These are phyloP conservation scores for Spea bombifrons DNA, from an alignment of 2,113 vertebrate species.

Conservation along the genomic window DNA sequence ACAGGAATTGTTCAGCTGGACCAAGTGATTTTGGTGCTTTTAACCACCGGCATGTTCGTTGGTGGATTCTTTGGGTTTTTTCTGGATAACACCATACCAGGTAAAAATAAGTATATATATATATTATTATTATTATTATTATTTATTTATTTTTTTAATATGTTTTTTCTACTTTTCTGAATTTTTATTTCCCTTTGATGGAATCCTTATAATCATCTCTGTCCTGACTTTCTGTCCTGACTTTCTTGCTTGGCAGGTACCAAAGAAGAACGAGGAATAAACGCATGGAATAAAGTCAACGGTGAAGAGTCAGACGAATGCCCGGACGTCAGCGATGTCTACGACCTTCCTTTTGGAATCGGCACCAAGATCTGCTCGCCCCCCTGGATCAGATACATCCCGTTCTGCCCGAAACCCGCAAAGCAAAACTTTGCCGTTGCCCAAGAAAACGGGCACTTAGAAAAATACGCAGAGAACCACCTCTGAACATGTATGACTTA, in stretches of 20 bases:
- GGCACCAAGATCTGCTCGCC: constrained; percentile 63
- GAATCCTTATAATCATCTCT: no score
- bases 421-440: not conserved
- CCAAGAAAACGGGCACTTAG: not conserved
- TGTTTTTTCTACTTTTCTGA: no score
- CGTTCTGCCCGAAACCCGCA: constrained; percentile 73
- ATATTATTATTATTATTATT: no score
- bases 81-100: constrained; percentile 92
- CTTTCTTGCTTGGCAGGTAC: constrained; percentile 66
- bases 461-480: constrained; percentile 17
- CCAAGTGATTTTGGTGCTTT: constrained; percentile 86
- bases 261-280: constrained; percentile 80
- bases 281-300: constrained; percentile 76
- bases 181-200: no score
- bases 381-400: constrained; percentile 71
- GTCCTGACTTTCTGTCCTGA: not conserved
- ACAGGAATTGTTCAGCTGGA: constrained; percentile 82
- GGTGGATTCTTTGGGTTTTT: constrained; percentile 88
- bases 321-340: constrained; percentile 66
- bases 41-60: constrained; percentile 95
- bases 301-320: constrained; percentile 60
- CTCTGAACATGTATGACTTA: not conserved
- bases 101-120: constrained; percentile 59
- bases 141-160: no score
- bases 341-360: constrained; percentile 81